Evolutionary conservation across 2,113 vertebrate species (phyloP), one percentile per base, ranked within the genome.

Genomic region (Garra rufa): DNA sequence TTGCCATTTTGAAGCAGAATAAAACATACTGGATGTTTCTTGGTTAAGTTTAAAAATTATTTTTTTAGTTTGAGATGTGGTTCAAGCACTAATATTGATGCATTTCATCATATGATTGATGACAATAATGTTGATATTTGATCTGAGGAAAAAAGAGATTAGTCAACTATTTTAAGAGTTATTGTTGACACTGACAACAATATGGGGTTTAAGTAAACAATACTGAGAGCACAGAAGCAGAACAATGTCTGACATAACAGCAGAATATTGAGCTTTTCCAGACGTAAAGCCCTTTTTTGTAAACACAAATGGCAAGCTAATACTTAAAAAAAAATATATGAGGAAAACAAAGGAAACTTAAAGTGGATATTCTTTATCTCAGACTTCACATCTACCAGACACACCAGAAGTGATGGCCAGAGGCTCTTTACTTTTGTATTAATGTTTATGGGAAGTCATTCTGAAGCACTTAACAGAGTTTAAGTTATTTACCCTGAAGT

Each of bases 361-460:
- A 26, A n/a, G 26, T 11, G 28, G 28, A 78, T 78, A 10, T 43
- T 71, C 2, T 61, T 77, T 43, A 61, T 26, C 11, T 26, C 26
- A 52, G 26, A 50, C 76, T 24, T 77, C 17, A 59, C 34, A 77
- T 41, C 55, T 24, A 26, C 11, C 24, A 65, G 59, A 65, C 17
- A 65, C 24, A 65, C 4, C 41, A 44, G 8, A 24, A 46, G n/a
- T 50, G 43, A 67, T 80, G n/a, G 57, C 57, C 43, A 67, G 57
- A 65, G 7, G 77, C 19, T 48, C 50, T 46, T 61, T 55, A 1
- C 43, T 69, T 70, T 19, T 80, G 63, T 82, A 38, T 82, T 8
- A 17, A 2, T 70, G 21, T 55, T 69, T 26, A 70, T 82, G 26
- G 15, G 59, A 65, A 70, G 59, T 41, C 21, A 69, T 34, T 69